Evolutionary conservation across 1,140 invertebrate species (phyloP).

Genomic region (Potamilus streckersoni): DNA sequence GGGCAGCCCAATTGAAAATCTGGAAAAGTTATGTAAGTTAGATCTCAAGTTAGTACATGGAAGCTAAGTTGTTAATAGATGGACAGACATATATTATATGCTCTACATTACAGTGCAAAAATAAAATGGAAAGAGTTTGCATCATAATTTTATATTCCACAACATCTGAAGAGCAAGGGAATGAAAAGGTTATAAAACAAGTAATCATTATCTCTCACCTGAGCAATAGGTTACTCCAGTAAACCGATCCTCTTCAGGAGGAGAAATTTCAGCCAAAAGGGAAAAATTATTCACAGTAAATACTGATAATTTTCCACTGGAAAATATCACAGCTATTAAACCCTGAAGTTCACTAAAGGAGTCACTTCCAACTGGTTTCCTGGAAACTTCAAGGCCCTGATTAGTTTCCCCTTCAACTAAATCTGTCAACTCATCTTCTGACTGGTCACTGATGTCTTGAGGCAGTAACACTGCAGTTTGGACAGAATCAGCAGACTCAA

Average conservation of each 20-base stretch:
- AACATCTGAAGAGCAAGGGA: too few relatives aligned
- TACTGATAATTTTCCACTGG: slow-evolving; percentile 58
- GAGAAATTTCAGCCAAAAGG: slow-evolving; percentile 51
- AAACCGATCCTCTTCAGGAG: slow-evolving; percentile 57
- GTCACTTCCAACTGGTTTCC: background rate
- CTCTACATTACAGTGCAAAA: too few relatives aligned
- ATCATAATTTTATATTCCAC: too few relatives aligned
- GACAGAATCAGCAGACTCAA: slow-evolving; percentile 39
- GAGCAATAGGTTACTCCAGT: slow-evolving; percentile 65
- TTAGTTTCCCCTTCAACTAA: too few relatives aligned
- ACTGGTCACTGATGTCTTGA: slow-evolving; percentile 50
- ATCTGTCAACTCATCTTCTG: slow-evolving; percentile 41
- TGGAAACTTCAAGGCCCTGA: too few relatives aligned
- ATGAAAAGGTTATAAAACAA: too few relatives aligned
- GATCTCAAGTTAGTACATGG: too few relatives aligned
- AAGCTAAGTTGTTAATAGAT: too few relatives aligned
- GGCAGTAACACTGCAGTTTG: slow-evolving; percentile 55
- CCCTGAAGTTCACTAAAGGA: slow-evolving; percentile 38
- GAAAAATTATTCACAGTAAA: slow-evolving; percentile 57
- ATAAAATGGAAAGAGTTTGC: too few relatives aligned
- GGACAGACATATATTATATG: too few relatives aligned
- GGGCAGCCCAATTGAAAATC: too few relatives aligned
- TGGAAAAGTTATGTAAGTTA: too few relatives aligned
- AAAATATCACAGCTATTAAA: slow-evolving; percentile 57
- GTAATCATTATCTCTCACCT: slow-evolving; percentile 45